Base-by-base conservation (phyloP, 2,797 vertebrate genomes). In the Antennarius maculatus region DNA sequence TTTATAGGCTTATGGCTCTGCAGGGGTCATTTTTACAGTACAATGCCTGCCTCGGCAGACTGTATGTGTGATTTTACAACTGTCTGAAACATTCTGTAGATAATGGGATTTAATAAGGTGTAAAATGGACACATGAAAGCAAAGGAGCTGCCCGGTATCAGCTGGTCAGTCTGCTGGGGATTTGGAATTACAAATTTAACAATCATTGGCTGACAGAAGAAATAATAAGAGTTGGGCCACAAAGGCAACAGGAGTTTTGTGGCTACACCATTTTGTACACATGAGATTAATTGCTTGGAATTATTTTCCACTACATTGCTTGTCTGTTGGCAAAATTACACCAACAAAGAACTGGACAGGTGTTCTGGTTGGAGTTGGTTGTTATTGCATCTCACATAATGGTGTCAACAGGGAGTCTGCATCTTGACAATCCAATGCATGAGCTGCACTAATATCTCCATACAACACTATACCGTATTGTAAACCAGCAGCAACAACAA, bases 1-100 rank as follows among this genome's bases (percentile, higher is more conserved):
- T 59, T 86, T 54, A 64, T 39, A n/a, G 18, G 65, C 62, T 80
- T 71, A 57, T 69, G 52, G 74, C 73, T 74, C 66, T 16, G 27
- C 67, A 31, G 47, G 55, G 74, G 68, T 80, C 66, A 58, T 47
- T 54, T 74, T 4, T 46, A 15, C 58, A 23, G n/a, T 31, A 27
- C 58, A 15, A 7, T 0, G n/a, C 6, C 4, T 10, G 46, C 14
- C 31, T 45, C 9, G 17, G 23, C 50, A 12, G 2, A 16, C 39
- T 13, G 39, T 23, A 10, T 48, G 58, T 61, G 37, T 54, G 45
- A 12, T 73, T 52, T 37, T 8, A 54, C 31, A 29, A 54, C 34
- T 0, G 46, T 66, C 29, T 66, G 53, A 61, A 63, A 4, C 17
- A 17, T 46, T 59, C n/a, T 56, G 17, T 6, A 8, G 6, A 58